Evolutionary conservation across 1,140 invertebrate genomes (phyloP).

Genomic region (Armadillidium nasatum): DNA sequence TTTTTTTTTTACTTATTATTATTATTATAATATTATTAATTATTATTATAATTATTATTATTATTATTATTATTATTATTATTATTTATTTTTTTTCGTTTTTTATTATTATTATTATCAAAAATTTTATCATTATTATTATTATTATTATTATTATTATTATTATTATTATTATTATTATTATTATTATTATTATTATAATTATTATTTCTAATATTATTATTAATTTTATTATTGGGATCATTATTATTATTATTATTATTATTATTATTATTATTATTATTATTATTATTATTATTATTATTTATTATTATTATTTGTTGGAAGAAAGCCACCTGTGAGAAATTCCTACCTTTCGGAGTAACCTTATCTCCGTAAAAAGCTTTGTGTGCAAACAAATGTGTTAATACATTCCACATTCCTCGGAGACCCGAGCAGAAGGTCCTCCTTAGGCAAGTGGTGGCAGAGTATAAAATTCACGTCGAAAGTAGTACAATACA

Average conservation of each 20-base stretch:
- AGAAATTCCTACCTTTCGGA: not conserved
- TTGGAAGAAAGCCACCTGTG: not conserved
- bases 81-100: too few relatives aligned
- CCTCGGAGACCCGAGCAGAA: not conserved
- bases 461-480: not conserved
- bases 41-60: too few relatives aligned
- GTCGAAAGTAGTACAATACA: not conserved
- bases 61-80: too few relatives aligned
- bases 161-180: slow-evolving; percentile 15
- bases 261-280: slow-evolving; percentile 4
- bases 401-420: not conserved
- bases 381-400: not conserved
- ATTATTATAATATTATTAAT: too few relatives aligned
- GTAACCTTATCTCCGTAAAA: not conserved
- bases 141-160: slow-evolving; percentile 15
- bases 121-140: too few relatives aligned
- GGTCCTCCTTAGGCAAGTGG: not conserved
- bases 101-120: too few relatives aligned
- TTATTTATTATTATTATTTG: not conserved
- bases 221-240: not conserved
- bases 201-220: not conserved
- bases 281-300: slow-evolving; percentile 9
- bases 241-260: not conserved
- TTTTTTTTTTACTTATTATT: too few relatives aligned
- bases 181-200: not conserved